These are phyloP conservation scores for Cebus imitator DNA, from an alignment of 2,113 vertebrate species.

Conservation along the genomic window DNA sequence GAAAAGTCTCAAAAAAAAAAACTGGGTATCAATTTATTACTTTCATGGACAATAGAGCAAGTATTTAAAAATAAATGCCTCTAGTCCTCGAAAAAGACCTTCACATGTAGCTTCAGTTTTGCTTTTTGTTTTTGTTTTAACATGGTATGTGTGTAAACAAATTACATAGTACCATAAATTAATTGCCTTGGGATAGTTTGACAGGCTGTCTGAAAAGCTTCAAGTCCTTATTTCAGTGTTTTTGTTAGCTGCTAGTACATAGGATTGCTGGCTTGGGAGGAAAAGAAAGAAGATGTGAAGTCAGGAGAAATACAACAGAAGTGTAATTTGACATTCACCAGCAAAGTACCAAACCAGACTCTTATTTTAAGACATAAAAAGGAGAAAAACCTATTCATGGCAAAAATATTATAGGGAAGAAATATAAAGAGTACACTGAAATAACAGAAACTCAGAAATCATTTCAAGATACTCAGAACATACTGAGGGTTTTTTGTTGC, in stretches of 20 bases:
- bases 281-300: neutral
- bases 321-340: slow-evolving; percentile 23
- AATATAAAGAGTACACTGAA: neutral
- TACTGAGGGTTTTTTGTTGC: neutral
- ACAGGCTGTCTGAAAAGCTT: slow-evolving; percentile 1
- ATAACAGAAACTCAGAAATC: slow-evolving; percentile 15
- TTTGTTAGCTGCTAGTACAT: neutral
- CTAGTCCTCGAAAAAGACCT: neutral
- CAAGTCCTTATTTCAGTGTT: neutral
- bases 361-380: neutral
- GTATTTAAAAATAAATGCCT: slow-evolving; percentile 62
- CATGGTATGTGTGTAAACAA: slow-evolving; percentile 35
- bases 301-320: neutral
- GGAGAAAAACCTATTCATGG: neutral
- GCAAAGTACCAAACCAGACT: slow-evolving; percentile 47
- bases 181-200: slow-evolving; percentile 20
- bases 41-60: slow-evolving; percentile 75
- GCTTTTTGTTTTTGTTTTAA: slow-evolving; percentile 49
- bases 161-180: neutral
- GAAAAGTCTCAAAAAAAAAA: slow-evolving; percentile 69
- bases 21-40: slow-evolving; percentile 74
- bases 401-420: neutral
- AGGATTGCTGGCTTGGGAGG: neutral
- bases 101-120: neutral
- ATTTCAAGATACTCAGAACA: neutral